phyloP scores from a whole-genome alignment of 2,113 vertebrate genomes.

The Amblyornis subalaris region DNA sequence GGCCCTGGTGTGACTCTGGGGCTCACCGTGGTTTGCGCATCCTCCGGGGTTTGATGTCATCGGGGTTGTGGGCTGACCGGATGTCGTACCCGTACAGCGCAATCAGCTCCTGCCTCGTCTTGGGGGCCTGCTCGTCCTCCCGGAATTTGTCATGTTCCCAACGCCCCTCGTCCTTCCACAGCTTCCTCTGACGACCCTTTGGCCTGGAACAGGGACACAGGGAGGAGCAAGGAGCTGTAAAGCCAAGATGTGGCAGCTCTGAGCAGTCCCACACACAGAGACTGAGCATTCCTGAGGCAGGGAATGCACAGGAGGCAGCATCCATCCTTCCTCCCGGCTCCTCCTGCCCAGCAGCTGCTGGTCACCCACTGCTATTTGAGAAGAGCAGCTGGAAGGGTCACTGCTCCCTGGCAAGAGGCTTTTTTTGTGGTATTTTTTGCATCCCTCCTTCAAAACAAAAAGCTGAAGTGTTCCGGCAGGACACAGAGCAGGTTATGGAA shows the following conservation, averaged over 20 bases:
- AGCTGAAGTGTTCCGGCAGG: background rate
- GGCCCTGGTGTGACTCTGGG: background rate
- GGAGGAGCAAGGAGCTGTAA: background rate
- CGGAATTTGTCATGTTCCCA: constrained; percentile 97
- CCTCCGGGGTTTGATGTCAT: constrained; percentile 79
- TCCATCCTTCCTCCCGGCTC: fast-evolving
- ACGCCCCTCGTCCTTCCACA: constrained; percentile 97
- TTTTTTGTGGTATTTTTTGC: background rate
- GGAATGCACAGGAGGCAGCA: background rate
- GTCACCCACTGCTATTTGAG: background rate
- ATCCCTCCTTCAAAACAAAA: background rate
- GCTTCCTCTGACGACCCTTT: constrained; percentile 89
- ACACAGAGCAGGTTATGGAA: fast-evolving
- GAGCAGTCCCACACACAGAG: background rate
- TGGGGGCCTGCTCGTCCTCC: constrained; percentile 96
- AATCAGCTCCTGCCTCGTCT: constrained; percentile 92
- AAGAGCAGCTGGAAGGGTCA: background rate
- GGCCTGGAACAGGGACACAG: constrained; percentile 71
- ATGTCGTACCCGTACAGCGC: constrained; percentile 97
- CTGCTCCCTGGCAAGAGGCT: background rate
- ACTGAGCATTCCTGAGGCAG: fast-evolving
- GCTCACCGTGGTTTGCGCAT: constrained; percentile 85
- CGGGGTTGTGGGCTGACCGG: constrained; percentile 81
- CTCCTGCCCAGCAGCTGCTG: background rate
- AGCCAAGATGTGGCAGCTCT: background rate